Percentiles rank a stretch among this genome's conserved stretches.
Conservation (phyloP, 2,113 vertebrate species). For the Hydrolagus affinis region DNA sequence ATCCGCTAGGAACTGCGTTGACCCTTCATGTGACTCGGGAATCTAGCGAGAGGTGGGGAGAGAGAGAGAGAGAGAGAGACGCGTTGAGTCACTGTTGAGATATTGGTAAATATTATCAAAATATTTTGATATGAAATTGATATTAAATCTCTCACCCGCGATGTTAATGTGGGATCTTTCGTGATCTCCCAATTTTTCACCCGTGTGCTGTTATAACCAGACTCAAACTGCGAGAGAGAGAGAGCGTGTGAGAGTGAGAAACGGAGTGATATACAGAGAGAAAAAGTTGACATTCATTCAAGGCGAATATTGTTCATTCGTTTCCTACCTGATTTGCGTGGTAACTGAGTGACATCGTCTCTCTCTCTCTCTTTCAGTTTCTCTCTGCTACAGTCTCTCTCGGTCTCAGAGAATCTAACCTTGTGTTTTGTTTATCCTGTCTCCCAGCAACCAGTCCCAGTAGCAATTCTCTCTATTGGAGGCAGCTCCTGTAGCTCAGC, state of each 20-base stretch:
- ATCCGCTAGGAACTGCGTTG: not conserved
- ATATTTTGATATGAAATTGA: not conserved
- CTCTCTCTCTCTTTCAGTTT: not conserved
- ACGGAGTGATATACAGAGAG: not conserved
- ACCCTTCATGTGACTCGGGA: not conserved
- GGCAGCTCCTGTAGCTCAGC: too few species aligned
- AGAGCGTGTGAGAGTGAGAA: not conserved
- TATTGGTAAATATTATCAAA: not conserved
- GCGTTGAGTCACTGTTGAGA: conserved; percentile 15
- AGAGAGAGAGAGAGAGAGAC: not conserved
- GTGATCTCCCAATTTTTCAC: not conserved
- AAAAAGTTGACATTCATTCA: not conserved
- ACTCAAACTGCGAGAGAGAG: not conserved
- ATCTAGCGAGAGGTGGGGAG: not conserved
- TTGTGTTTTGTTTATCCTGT: not conserved
- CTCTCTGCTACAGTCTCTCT: not conserved
- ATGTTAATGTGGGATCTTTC: not conserved
- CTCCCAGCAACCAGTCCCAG: too few species aligned
- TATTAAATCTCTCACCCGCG: not conserved
- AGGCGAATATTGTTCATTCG: not conserved
- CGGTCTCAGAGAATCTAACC: not conserved
- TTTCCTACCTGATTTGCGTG: not conserved
- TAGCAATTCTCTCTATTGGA: too few species aligned
- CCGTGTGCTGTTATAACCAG: not conserved
- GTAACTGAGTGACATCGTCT: not conserved